Evolutionary conservation across 2,113 vertebrate species (phyloP).

Genomic region (Grammomys surdaster): DNA sequence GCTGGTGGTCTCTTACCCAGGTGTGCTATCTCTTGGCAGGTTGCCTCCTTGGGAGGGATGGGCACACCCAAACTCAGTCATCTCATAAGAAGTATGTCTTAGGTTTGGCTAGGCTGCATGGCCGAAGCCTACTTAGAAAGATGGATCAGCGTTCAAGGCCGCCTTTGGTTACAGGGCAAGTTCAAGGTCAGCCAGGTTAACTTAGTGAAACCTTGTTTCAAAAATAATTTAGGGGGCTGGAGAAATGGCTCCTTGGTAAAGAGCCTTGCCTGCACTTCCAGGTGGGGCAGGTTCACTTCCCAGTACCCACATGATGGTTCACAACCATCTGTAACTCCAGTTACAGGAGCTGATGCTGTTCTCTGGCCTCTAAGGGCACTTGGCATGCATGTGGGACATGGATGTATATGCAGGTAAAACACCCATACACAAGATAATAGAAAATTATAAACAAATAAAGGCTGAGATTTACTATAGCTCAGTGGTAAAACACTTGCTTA

Average conservation of each 20-base stretch:
- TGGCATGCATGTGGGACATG: background rate
- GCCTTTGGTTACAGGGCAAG: background rate
- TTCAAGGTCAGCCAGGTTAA: background rate
- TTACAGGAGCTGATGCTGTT: background rate
- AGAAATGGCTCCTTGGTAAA: background rate
- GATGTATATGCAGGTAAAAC: background rate
- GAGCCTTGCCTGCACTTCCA: background rate
- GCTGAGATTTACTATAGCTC: background rate
- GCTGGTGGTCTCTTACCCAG: background rate
- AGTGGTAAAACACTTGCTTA: background rate
- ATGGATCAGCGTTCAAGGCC: background rate
- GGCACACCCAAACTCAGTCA: background rate
- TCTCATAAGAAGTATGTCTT: background rate
- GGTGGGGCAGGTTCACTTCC: background rate
- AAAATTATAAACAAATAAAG: background rate
- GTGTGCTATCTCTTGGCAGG: background rate
- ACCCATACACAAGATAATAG: background rate
- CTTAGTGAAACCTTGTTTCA: background rate
- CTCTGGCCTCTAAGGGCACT: background rate
- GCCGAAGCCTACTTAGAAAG: background rate
- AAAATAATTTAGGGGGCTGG: background rate
- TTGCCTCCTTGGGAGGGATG: background rate
- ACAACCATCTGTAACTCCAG: background rate
- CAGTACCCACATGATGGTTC: background rate
- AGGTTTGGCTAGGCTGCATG: background rate